Base-by-base conservation (phyloP, 2,113 vertebrate genomes). In the Donacobius atricapilla region DNA sequence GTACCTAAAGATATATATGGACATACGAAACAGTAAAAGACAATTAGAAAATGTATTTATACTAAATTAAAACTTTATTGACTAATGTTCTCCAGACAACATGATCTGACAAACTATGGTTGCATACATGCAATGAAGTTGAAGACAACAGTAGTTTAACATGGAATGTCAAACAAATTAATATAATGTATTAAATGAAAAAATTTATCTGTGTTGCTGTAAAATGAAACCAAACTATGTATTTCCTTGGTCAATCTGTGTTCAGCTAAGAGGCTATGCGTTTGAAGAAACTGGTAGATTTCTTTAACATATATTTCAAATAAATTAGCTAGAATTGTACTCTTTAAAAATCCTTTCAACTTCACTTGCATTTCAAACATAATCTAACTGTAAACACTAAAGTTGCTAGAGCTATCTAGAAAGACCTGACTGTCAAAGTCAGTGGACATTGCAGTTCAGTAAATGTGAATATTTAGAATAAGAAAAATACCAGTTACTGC, bases 1-100 rank as follows among this genome's bases (percentile, higher is more conserved):
- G 25, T 73, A 91, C 76, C 20, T 69, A 76, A 96, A 63, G 8
- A 51, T 76, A 48, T 76, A 48, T 28, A 72, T 5, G 21, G 14
- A 76, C 33, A 51, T 57, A 90, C 30, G 75, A 87, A 90, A 31
- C 28, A 94, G 69, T 75, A 91, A 94, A 70, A 87, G 77, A 97
- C 93, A 78, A 92, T 81, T 68, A 83, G 44, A 96, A 86, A 78
- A 79, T 80, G 25, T 85, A 92, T 97, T 98, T 97, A 96, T 98
- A 98, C 98, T 98, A 99, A 98, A 98, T 98, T 98, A 99, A 98
- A 98, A 98, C 98, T 99, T 99, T 99, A 99, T 99, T 99, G 99
- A 98, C 99, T 99, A 99, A 99, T 97, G 98, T 97, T 98, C 98
- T 98, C 98, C 98, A 98, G 98, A 99, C 97, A 98, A 97, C 98